Percentiles rank a stretch among this genome's conserved stretches.
phyloP scores from a whole-genome alignment of 2,888 invertebrate genomes.

The Acanthococcus lagerstroemiae region DNA sequence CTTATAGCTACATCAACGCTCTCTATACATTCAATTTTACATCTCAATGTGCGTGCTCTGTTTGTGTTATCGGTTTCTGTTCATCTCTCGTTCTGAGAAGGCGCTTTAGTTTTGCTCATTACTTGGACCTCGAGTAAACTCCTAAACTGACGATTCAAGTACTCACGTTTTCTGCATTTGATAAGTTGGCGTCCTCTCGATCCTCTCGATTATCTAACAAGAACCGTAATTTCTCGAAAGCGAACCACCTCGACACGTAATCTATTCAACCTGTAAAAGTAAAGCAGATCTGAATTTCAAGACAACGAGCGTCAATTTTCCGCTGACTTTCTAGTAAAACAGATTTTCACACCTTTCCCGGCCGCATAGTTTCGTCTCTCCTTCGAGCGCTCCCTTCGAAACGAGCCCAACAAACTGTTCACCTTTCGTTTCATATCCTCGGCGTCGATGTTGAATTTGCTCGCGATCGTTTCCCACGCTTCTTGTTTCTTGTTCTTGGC shows the following conservation, averaged over 20 bases:
- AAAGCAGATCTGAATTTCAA: neutral
- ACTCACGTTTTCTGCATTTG: neutral
- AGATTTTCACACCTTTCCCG: conserved; percentile 6
- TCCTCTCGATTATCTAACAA: neutral
- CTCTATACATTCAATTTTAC: too few relatives aligned
- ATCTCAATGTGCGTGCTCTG: too few relatives aligned
- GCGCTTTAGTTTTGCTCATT: neutral
- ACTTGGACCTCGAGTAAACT: too few relatives aligned
- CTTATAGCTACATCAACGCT: too few relatives aligned
- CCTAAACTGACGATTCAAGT: too few relatives aligned
- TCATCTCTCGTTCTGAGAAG: too few relatives aligned
- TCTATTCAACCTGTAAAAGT: neutral
- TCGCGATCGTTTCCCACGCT: conserved; percentile 32
- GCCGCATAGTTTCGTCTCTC: neutral
- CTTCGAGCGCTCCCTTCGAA: conserved; percentile 10
- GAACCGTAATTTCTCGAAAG: neutral
- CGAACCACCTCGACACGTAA: neutral
- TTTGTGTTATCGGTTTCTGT: too few relatives aligned
- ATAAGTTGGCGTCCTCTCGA: neutral
- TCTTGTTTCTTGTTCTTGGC: conserved; percentile 30
- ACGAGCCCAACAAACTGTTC: conserved; percentile 10
- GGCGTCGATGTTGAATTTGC: neutral
- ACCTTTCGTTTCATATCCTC: conserved; percentile 13
- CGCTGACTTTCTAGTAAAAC: neutral
- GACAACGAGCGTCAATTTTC: neutral